Evolutionary conservation across 1,140 invertebrate species (phyloP).

Genomic region (Rhagoletis pomonella): DNA sequence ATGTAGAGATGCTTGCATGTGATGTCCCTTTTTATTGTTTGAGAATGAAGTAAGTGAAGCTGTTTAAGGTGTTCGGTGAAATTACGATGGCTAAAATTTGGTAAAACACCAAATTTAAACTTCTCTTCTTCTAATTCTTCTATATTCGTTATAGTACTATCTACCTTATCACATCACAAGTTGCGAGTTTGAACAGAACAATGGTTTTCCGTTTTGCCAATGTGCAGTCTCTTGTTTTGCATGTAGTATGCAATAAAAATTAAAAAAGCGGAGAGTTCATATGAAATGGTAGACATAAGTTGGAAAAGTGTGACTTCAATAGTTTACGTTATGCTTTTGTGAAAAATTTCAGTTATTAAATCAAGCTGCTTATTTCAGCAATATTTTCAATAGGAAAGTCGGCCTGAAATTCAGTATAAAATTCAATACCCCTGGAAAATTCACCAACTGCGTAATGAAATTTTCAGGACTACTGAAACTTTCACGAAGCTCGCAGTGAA

Average conservation of each 20-base stretch:
- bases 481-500: too few relatives aligned
- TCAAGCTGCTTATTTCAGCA: not conserved
- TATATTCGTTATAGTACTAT: too few relatives aligned
- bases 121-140: not conserved
- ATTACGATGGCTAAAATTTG: not conserved
- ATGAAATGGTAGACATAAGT: conserved; percentile 13
- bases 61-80: not conserved
- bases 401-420: too few relatives aligned
- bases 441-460: too few relatives aligned
- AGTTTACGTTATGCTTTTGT: not conserved
- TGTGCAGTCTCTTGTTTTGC: not conserved
- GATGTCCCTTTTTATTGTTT: too few relatives aligned
- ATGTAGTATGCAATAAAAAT: not conserved
- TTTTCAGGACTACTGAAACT: too few relatives aligned
- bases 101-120: not conserved
- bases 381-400: too few relatives aligned
- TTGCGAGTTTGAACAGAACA: not conserved
- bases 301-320: not conserved
- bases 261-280: not conserved
- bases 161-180: not conserved
- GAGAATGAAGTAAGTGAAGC: not conserved
- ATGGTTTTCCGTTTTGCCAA: conserved; percentile 1
- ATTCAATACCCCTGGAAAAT: too few relatives aligned
- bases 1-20: too few relatives aligned
- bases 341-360: not conserved